Base-by-base conservation (phyloP, 1,140 invertebrate species). In the Apis dorsata region DNA sequence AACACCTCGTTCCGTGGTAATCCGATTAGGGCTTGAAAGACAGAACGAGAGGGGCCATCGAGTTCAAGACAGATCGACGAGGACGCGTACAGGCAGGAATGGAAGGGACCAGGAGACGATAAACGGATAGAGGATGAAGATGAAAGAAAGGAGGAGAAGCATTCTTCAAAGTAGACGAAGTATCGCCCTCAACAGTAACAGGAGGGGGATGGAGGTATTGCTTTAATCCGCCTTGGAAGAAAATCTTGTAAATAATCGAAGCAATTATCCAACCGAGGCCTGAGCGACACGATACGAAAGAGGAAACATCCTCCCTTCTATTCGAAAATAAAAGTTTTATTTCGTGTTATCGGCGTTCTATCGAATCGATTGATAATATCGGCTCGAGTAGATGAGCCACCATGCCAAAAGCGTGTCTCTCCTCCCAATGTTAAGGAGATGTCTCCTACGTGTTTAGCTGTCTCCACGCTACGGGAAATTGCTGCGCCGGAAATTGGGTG, bases 191-290 rank as follows among this genome's bases (percentile, higher is more conserved):
- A 4, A 34, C 34, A 34, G 66, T 51, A 28, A 28, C 63, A 49
- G 15, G 65, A 57, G 34, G 34, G 34, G 34, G 34, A 7, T 4
- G 34, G 34, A 7, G 34, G 51, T 80, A 84, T 81, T 59, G 34
- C 85, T 88, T 88, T 81, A 85, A 85, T 88, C 86, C 62, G 60
- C 65, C 63, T 53, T 57, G 62, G 49, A 72, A 53, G 83, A 79
- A 85, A 82, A 88, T 88, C 86, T 87, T 82, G 85, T 88, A 88
- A 88, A 88, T 88, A 88, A 88, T 87, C 82, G 85, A 75, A 84
- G 85, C 82, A 87, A 88, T 88, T 88, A 88, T 87, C 53, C 82
- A 59, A 55, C 70, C 85, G 34, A 44, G 73, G 85, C 11, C 66
- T 49, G 69, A 34, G 55, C 21, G 81, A 69, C 21, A 73, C 34